phyloP scores from a whole-genome alignment of 2,888 invertebrate species.

The Eilema depressum region DNA sequence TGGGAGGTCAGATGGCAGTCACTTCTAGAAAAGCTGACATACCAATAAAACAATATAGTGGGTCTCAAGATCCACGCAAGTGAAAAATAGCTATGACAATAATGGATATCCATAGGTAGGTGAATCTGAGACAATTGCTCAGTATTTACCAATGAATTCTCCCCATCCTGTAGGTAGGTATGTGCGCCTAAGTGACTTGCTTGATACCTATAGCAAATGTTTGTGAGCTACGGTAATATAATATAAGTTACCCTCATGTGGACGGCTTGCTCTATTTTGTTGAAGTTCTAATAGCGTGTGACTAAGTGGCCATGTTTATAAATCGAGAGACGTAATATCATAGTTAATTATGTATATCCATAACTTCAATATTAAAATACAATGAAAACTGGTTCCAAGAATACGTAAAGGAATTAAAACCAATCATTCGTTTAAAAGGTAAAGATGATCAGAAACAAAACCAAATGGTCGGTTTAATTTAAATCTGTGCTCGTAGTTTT shows the following conservation, averaged over 20 bases:
- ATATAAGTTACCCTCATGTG: neutral
- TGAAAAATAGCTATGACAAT: no score
- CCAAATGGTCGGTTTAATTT: slow-evolving; percentile 83
- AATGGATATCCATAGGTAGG: no score
- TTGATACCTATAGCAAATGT: neutral
- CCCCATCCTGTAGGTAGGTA: neutral
- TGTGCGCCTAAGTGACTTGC: no score
- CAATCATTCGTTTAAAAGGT: slow-evolving; percentile 51
- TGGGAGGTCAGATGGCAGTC: no score
- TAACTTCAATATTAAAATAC: neutral
- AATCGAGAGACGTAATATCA: neutral
- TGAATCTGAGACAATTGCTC: neutral
- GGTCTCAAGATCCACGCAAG: no score
- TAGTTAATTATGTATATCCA: neutral
- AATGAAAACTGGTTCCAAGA: slow-evolving; percentile 1
- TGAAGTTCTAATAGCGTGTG: neutral
- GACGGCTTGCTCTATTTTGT: neutral
- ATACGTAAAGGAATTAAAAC: slow-evolving; percentile 30
- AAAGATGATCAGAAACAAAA: slow-evolving; percentile 75
- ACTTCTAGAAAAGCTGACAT: no score
- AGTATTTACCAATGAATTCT: neutral
- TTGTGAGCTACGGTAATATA: neutral
- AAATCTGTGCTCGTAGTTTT: slow-evolving; percentile 84
- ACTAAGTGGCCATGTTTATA: neutral
- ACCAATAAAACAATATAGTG: no score